Conservation (phyloP, 2,888 invertebrate species). For the Germaria angustata region DNA sequence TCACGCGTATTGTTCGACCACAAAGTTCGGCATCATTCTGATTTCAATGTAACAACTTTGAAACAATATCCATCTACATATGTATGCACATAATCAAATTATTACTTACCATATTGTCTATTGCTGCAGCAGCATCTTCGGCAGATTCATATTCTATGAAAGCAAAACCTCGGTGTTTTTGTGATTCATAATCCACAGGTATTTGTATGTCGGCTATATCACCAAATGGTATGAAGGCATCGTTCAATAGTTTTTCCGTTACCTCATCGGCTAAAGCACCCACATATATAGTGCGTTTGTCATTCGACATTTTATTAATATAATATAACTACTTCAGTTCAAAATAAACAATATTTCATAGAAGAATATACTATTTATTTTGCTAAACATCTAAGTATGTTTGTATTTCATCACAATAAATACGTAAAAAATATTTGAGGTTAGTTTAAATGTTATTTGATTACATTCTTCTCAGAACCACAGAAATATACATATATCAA, state of each 20-base stretch:
- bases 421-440: constrained; percentile 37
- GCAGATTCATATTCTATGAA: constrained; percentile 98
- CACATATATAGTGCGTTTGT: constrained; percentile 91
- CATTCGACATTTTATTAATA: constrained; percentile 81
- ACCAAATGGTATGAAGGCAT: constrained; percentile 99
- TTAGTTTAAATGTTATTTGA: constrained; percentile 41
- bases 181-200: constrained; percentile 98
- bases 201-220: constrained; percentile 98
- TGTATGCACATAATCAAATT: background rate
- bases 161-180: constrained; percentile 98
- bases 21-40: constrained; percentile 98
- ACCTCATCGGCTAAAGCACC: constrained; percentile 97
- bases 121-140: constrained; percentile 99
- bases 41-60: constrained; percentile 48
- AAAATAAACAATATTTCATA: no score
- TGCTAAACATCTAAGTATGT: background rate
- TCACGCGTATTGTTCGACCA: constrained; percentile 96
- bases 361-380: background rate
- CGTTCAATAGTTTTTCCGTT: constrained; percentile 95
- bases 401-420: no score
- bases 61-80: background rate
- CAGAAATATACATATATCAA: background rate
- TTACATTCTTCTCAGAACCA: constrained; percentile 9
- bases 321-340: no score
- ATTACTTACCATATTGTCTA: constrained; percentile 95